phyloP scores from a whole-genome alignment of 2,113 vertebrate genomes.

The Coptodon rendalli region DNA sequence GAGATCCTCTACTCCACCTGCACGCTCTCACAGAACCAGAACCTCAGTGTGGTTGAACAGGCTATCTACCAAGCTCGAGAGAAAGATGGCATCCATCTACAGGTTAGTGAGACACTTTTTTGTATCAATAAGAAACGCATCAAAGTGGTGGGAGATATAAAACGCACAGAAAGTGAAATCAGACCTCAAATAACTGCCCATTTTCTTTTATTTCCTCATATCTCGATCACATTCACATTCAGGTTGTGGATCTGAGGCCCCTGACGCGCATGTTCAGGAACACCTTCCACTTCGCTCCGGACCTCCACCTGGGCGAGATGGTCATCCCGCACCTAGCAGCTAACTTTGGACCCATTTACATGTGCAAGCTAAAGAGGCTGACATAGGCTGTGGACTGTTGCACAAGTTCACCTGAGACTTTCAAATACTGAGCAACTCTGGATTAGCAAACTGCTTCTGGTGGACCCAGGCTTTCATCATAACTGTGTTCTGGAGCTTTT shows the following conservation, averaged over 20 bases:
- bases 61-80: constrained; percentile 71
- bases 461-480: neutral
- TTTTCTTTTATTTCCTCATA: neutral
- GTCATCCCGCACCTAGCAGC: constrained; percentile 87
- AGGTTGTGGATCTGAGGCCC: constrained; percentile 73
- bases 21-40: constrained; percentile 88
- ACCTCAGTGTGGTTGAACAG: constrained; percentile 82
- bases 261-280: constrained; percentile 75
- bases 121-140: neutral
- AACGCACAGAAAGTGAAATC: neutral
- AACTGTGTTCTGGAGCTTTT: neutral
- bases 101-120: constrained; percentile 26
- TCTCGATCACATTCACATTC: neutral
- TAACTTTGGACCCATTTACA: constrained; percentile 93
- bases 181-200: neutral
- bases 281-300: constrained; percentile 81
- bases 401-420: neutral
- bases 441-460: neutral
- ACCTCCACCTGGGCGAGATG: constrained; percentile 80
- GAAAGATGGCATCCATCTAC: constrained; percentile 70
- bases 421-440: neutral
- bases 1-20: constrained; percentile 88
- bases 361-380: constrained; percentile 83
- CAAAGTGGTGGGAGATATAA: neutral
- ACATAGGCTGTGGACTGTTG: constrained; percentile 37